phyloP scores from a whole-genome alignment of 1,140 invertebrate species.

The Popillia japonica region DNA sequence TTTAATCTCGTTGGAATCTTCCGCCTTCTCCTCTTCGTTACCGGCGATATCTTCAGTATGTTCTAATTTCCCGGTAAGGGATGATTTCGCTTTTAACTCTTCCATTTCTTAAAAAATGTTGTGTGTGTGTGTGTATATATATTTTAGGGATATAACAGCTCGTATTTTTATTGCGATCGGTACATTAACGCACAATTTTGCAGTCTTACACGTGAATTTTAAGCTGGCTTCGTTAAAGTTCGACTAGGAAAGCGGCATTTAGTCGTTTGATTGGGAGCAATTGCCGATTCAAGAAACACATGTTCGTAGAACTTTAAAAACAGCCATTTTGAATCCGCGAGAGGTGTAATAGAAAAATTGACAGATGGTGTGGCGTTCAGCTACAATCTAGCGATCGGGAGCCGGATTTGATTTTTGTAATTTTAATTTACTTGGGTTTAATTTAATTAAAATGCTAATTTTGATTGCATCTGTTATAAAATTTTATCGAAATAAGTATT shows the following conservation, averaged over 20 bases:
- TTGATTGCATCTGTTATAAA: too few species aligned
- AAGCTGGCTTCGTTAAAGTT: background rate
- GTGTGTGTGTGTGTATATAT: too few species aligned
- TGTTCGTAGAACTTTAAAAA: slow-evolving; percentile 30
- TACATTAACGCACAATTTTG: slow-evolving; percentile 10
- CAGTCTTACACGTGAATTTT: slow-evolving; percentile 5
- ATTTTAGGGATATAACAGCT: background rate
- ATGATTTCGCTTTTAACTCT: background rate
- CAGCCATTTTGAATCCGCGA: slow-evolving; percentile 19
- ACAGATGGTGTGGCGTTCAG: background rate
- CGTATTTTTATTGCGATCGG: background rate
- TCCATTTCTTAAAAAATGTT: background rate
- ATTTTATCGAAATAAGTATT: too few species aligned
- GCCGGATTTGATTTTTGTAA: too few species aligned
- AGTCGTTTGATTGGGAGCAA: background rate
- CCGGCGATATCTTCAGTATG: background rate
- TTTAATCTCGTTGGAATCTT: background rate
- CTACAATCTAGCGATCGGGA: background rate
- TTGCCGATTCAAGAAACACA: background rate
- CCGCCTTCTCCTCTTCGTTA: background rate
- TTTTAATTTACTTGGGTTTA: too few species aligned
- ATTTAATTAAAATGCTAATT: too few species aligned
- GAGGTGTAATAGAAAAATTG: background rate
- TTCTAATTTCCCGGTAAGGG: background rate
- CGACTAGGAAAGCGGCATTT: background rate